Evolutionary conservation across 1,140 invertebrate species (phyloP).

Genomic region (Aphis craccivora): DNA sequence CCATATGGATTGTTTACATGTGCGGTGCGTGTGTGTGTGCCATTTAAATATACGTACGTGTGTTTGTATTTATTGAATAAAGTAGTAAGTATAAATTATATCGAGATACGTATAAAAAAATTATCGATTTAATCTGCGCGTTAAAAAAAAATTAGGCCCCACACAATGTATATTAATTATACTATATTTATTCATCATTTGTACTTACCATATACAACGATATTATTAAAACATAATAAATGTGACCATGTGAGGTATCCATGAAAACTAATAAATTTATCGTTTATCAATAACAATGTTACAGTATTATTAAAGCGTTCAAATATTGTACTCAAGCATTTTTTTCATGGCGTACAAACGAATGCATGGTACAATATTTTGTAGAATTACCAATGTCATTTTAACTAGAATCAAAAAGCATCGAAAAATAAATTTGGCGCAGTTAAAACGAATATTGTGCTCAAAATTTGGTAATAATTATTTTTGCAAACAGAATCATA

Average conservation of each 20-base stretch:
- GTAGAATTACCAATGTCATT: background rate
- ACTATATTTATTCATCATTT: background rate
- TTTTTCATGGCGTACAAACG: background rate
- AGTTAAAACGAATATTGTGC: background rate
- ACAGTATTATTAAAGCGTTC: background rate
- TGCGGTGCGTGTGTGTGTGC: background rate
- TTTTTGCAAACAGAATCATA: background rate
- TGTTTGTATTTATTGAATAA: background rate
- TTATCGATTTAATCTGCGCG: conserved; percentile 18
- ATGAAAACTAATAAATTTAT: background rate
- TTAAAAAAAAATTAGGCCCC: conserved; percentile 28
- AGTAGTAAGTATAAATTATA: conserved; percentile 24
- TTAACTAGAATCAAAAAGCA: background rate
- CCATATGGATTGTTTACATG: conserved; percentile 11
- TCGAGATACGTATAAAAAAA: background rate
- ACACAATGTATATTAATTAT: background rate
- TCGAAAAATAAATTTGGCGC: background rate
- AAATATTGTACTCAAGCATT: background rate
- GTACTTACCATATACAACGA: background rate
- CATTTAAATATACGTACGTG: background rate
- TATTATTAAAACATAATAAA: background rate
- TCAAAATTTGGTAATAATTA: background rate
- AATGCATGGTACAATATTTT: background rate
- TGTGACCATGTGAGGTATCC: background rate
- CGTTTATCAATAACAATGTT: background rate